phyloP scores from a whole-genome alignment of 2,113 vertebrate genomes.

The Barnardius zonarius region DNA sequence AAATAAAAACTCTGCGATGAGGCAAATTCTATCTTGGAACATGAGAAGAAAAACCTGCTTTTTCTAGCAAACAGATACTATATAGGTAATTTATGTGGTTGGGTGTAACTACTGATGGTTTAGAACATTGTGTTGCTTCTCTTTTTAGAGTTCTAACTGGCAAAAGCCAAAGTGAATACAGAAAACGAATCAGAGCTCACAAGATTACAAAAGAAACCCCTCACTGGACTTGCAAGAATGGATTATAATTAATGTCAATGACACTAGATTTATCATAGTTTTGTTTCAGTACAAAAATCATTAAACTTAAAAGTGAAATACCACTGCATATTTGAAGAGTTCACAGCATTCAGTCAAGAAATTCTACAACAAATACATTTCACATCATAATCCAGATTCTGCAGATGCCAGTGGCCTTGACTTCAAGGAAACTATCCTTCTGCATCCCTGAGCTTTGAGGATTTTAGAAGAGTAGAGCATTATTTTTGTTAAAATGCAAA shows the following conservation, averaged over 20 bases:
- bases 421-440: neutral
- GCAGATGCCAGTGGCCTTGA: fast-evolving
- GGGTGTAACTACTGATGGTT: neutral
- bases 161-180: neutral
- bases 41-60: neutral
- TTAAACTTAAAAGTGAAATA: neutral
- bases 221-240: neutral
- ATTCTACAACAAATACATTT: neutral
- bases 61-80: neutral
- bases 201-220: neutral
- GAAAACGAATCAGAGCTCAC: neutral
- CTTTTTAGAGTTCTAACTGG: neutral
- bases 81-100: neutral
- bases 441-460: neutral
- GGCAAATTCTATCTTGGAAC: neutral
- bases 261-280: neutral
- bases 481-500: neutral
- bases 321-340: neutral
- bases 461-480: neutral
- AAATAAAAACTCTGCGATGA: neutral
- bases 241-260: neutral
- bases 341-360: neutral
- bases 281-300: neutral
- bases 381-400: neutral
- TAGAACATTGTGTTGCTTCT: neutral